Conservation (phyloP, 2,113 vertebrate species). For the Xiphorhynchus elegans region DNA sequence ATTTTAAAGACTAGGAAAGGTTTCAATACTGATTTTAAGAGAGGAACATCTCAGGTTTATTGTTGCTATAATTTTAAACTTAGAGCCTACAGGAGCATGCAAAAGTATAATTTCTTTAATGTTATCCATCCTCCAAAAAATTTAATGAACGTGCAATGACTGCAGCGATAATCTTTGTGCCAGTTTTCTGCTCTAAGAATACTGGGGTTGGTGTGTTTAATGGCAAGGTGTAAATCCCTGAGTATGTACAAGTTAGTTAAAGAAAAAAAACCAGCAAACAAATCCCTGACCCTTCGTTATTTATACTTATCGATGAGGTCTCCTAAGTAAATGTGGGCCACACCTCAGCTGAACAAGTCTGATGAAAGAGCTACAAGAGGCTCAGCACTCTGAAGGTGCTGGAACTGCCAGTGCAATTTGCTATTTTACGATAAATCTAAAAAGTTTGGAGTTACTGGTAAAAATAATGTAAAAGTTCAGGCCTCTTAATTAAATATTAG, state of each 20-base stretch:
- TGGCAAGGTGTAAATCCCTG: neutral
- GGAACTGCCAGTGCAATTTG: neutral
- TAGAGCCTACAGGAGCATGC: neutral
- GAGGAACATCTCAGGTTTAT: neutral
- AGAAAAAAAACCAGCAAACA: neutral
- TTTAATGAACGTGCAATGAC: neutral
- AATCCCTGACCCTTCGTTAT: neutral
- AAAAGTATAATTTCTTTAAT: neutral
- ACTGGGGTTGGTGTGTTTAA: neutral
- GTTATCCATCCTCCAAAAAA: neutral
- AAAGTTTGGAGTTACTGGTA: conserved; percentile 48
- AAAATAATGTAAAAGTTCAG: conserved; percentile 63
- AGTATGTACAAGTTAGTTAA: neutral
- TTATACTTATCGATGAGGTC: neutral
- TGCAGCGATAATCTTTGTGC: neutral
- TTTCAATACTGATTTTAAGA: neutral
- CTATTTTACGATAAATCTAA: neutral
- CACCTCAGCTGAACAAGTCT: neutral
- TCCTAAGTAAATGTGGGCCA: neutral
- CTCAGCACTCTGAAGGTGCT: neutral
- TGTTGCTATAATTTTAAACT: neutral
- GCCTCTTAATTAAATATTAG: conserved; percentile 84
- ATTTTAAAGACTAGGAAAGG: neutral
- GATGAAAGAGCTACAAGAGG: neutral
- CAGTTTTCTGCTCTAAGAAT: neutral